A percentile compares a stretch with the other conserved stretches of the same genome.
Conservation (phyloP, 2,113 vertebrate species). For the Lampris incognitus region DNA sequence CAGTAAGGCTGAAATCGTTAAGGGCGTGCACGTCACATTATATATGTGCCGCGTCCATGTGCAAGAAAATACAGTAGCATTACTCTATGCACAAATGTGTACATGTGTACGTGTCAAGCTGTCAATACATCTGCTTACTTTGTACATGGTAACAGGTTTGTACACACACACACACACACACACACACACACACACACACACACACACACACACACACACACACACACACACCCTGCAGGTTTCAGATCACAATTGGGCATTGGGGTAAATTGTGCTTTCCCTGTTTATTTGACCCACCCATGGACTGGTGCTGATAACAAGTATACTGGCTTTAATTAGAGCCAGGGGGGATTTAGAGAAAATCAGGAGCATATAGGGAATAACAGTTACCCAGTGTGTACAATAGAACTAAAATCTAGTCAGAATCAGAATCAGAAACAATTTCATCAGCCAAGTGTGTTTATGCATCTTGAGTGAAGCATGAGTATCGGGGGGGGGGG, state of each 20-base stretch:
- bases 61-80: too few relatives aligned
- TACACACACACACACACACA: too few relatives aligned
- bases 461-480: too few relatives aligned
- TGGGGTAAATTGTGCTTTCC: conserved; percentile 9
- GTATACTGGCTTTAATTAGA: conserved; percentile 27
- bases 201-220: not conserved
- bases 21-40: too few relatives aligned
- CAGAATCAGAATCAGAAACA: not conserved
- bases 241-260: conserved; percentile 24
- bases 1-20: not conserved
- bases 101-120: not conserved
- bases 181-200: not conserved
- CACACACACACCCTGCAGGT: conserved; percentile 5
- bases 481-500: too few relatives aligned
- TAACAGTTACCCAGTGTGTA: not conserved
- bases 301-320: conserved; percentile 4
- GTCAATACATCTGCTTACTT: not conserved
- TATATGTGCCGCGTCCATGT: too few relatives aligned
- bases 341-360: not conserved
- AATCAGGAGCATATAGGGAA: conserved; percentile 9
- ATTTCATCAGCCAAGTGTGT: too few relatives aligned
- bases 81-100: not conserved
- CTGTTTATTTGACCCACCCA: conserved; percentile 12
- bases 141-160: not conserved
- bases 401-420: not conserved